Conservation (phyloP, 1,140 invertebrate genomes). For the Eriocheir sinensis region DNA sequence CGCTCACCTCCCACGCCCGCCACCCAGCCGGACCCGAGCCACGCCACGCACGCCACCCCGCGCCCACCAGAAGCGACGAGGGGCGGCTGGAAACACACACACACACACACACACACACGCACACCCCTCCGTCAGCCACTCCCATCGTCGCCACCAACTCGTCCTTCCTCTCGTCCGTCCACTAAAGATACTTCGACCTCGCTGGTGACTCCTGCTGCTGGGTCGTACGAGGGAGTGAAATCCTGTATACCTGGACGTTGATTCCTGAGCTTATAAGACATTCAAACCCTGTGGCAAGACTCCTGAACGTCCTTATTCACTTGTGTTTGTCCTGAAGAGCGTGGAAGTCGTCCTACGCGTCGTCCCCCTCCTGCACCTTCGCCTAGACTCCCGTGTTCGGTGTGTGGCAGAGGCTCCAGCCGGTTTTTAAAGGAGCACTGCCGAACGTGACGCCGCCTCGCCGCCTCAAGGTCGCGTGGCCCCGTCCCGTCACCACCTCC, state of each 20-base stretch:
- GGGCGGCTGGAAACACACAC: not conserved
- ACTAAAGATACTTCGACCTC: not conserved
- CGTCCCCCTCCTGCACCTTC: not conserved
- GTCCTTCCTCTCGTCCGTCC: slow-evolving; percentile 6
- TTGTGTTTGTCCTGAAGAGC: not conserved
- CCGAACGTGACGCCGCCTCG: not conserved
- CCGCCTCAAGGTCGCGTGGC: not conserved
- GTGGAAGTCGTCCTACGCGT: too few species aligned
- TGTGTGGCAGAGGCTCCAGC: not conserved
- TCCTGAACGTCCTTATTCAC: too few species aligned
- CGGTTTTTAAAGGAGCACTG: not conserved
- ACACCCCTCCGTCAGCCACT: too few species aligned
- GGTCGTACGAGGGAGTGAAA: too few species aligned
- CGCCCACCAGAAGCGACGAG: not conserved
- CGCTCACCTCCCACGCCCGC: too few species aligned
- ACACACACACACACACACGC: not conserved
- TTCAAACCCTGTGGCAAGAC: too few species aligned
- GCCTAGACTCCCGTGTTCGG: not conserved
- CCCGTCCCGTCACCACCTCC: not conserved
- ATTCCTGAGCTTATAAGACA: too few species aligned
- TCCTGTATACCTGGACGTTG: too few species aligned
- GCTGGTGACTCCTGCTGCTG: too few species aligned
- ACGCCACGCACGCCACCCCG: not conserved
- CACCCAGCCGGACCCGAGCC: not conserved
- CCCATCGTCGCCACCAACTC: not conserved